Base-by-base conservation (phyloP, 2,113 vertebrate genomes). In the Lepisosteus oculatus region DNA sequence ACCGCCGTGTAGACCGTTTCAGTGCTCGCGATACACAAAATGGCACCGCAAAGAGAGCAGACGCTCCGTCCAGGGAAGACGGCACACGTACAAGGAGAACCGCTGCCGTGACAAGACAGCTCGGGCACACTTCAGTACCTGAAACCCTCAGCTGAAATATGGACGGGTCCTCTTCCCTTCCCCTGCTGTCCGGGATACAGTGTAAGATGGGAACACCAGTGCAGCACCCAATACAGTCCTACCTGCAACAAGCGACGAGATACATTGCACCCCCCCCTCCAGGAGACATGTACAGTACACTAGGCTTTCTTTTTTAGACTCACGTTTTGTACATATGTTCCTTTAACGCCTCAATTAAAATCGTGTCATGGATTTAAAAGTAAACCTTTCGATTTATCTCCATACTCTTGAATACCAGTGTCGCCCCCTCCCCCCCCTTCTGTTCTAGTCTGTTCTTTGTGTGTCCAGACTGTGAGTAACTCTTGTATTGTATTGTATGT, bases 141-240 rank as follows among this genome's bases (percentile, higher is more conserved):
- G 89, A 89, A 89, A 89, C 86, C 29, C 85, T 89, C 92, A 91
- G 90, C 87, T 83, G 81, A 87, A 92, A 91, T 90, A 91, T 91
- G 88, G 88, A 91, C 87, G 87, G 66, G 84, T 79, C 83, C 72
- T 78, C 86, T 85, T 73, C 78, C 79, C 84, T 86, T 84, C 83
- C 80, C 83, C 80, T 80, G 84, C 84, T 65, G 73, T 87, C 85
- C 80, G 77, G 59, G 77, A 81, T 80, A 82, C 88, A 82, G 76
- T 80, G 81, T 77, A 89, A 93, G 87, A 91, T 90, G 88, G 88
- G 90, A 92, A 87, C 87, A 85, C 71, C 68, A 76, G 86, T 83
- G 86, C 80, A 11, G 80, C 89, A 71, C 47, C 43, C 72, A 75
- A 65, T 44, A 57, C 8, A 2, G 74, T 84, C 86, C 87, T 14